Percentiles rank a stretch among this genome's conserved stretches.
These are phyloP conservation scores for Eupsilia transversa DNA, from an alignment of 2,888 invertebrate genomes.

Conservation along the genomic window DNA sequence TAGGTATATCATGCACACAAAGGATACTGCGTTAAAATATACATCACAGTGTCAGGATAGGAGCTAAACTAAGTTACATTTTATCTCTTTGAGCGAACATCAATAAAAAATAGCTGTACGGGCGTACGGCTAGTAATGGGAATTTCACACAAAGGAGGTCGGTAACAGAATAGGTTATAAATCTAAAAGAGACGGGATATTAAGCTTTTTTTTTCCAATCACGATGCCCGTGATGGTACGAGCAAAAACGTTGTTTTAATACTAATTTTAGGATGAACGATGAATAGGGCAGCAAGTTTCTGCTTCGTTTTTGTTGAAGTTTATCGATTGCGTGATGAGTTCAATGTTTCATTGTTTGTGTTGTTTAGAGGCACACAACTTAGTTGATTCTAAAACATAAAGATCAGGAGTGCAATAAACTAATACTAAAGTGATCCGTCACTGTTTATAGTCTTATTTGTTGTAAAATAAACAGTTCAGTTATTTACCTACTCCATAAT, in stretches of 20 bases:
- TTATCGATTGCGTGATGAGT: slow-evolving; percentile 2
- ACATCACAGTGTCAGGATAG: slow-evolving; percentile 43
- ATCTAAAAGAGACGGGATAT: slow-evolving; percentile 65
- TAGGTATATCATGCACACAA: slow-evolving; percentile 27
- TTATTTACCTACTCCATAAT: not conserved
- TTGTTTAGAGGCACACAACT: not conserved
- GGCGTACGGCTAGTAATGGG: slow-evolving; percentile 56
- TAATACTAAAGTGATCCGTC: not conserved
- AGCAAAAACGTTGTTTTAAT: slow-evolving; percentile 37
- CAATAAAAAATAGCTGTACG: slow-evolving; percentile 62
- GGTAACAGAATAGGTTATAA: slow-evolving; percentile 61
- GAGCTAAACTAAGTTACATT: slow-evolving; percentile 57
- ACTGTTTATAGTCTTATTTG: not conserved
- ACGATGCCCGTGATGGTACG: slow-evolving; percentile 32
- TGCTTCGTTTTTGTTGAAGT: slow-evolving; percentile 8
- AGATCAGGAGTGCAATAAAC: not conserved
- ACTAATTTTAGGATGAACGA: slow-evolving; percentile 41
- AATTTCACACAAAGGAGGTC: slow-evolving; percentile 61
- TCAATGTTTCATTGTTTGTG: not conserved
- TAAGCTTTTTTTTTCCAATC: slow-evolving; percentile 66
- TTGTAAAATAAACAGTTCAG: not conserved
- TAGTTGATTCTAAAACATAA: not conserved
- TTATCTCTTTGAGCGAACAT: slow-evolving; percentile 64
- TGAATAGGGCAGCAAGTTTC: slow-evolving; percentile 11
- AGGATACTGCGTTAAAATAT: slow-evolving; percentile 50